Base-by-base conservation (phyloP, 2,888 invertebrate species). In the Sylvicola fuscatus region DNA sequence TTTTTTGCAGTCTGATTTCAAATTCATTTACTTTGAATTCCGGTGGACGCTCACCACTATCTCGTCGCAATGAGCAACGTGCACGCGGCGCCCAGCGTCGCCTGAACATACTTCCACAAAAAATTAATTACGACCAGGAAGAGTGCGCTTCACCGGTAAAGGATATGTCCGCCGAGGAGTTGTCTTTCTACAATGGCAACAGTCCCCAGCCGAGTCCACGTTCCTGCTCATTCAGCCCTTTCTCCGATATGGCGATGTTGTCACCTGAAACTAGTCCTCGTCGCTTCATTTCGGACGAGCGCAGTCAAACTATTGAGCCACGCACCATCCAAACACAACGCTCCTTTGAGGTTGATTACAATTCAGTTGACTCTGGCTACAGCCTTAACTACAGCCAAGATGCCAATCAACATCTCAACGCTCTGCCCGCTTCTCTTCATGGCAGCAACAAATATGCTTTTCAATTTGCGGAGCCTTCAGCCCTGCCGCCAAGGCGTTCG, bases 301-400 rank as follows among this genome's bases (percentile, higher is more conserved):
- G 33, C 27, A 16, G 28, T 33, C 27, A 30, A 26, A n/a, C 13
- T 27, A 29, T 16, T 31, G 17, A 16, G 14, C 12, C 15, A 31
- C 27, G 33, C 38, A 41, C 33, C 33, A 27, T 41, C 35, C 30
- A 39, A 2, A 30, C 28, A 32, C 32, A 32, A 14, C 54, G 53
- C 14, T 61, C 64, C 2, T 46, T 66, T 36, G 61, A 64, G 43
- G 55, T 58, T 42, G 66, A 68, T 41, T 56, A 61, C 4, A 67
- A 64, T 46, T 70, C 70, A 15, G 65, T 64, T 45, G 70, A 70
- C 51, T 70, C 68, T 38, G 70, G 68, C 7, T 70, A 65, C 45
- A 61, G 61, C 10, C 56, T 57, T 3, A 53, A 56, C 41, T 57
- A n/a, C 5, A 26, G 29, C 8, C 34, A 33, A 12, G 17, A 31